Evolutionary conservation across 2,113 vertebrate genomes (phyloP), one percentile per base, ranked within the genome.

Genomic region (Haemorhous mexicanus): DNA sequence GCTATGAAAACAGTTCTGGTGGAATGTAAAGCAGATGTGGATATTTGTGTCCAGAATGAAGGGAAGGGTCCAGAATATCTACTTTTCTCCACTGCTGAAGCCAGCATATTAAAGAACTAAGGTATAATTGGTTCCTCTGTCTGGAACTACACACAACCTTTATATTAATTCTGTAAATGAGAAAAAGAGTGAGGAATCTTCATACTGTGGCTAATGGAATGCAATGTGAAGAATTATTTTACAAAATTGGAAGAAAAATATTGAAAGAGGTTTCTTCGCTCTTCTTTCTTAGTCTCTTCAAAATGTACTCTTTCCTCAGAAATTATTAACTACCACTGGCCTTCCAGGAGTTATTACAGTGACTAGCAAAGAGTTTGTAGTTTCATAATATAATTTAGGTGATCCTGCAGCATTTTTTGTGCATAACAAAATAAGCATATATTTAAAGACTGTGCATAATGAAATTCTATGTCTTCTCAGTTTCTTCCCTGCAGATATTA

Each of bases 21-120:
- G 16, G 33, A 64, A 94, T 93, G 33, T 39, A 87, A 95, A 94
- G 81, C 80, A 95, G 80, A 95, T 96, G 93, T 87, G 55, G 32
- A 81, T 77, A 74, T 53, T 72, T 6, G 1, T 74, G 50, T 50
- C 61, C 50, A 87, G 59, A 89, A 81, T 41, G 47, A 78, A 58
- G 12, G 19, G 41, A 90, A 77, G 8, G 12, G 14, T 93, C 69
- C 77, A 94, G 47, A 87, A 70, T 39, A 22, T 67, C 17, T 81
- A 43, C 17, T 89, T 96, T 91, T 84, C 73, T 87, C 68, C 77
- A 21, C 3, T 89, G 47, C 56, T 84, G 39, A 67, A 95, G 56
- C 46, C 84, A 94, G 13, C 5, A 50, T 15, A 64, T 58, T 63
- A 50, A 66, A 84, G 80, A 91, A 30, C 5, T 44, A 6, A 14